Evolutionary conservation across 2,113 vertebrate genomes (phyloP).

Genomic region (Cyprinus carpio): DNA sequence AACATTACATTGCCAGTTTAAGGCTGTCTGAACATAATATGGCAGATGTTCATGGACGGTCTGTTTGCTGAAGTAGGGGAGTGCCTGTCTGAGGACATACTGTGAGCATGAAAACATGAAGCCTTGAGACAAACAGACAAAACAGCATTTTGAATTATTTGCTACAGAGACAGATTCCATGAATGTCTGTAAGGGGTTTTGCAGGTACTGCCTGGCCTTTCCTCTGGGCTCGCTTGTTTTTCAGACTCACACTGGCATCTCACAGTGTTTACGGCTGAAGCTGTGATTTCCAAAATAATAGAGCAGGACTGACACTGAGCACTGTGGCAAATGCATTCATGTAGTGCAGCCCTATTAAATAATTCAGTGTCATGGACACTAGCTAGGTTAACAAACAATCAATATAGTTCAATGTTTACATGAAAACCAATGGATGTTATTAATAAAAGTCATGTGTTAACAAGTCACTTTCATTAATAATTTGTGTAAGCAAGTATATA

Average conservation of each 20-base stretch:
- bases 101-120: slow-evolving; percentile 9
- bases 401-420: slow-evolving; percentile 27
- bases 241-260: background rate
- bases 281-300: slow-evolving; percentile 12
- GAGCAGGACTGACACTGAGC: background rate
- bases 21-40: slow-evolving; percentile 15
- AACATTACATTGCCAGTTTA: slow-evolving; percentile 40
- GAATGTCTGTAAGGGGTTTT: background rate
- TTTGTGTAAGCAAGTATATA: background rate
- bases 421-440: slow-evolving; percentile 3
- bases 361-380: slow-evolving; percentile 20
- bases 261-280: background rate
- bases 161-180: background rate
- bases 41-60: slow-evolving; percentile 32
- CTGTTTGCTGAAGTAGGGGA: slow-evolving; percentile 27
- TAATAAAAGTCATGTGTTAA: background rate
- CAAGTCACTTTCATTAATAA: background rate
- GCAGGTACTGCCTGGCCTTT: background rate
- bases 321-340: background rate
- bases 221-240: background rate
- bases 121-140: slow-evolving; percentile 16
- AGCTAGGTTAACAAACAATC: slow-evolving; percentile 13
- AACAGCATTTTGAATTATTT: slow-evolving; percentile 9
- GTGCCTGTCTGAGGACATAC: slow-evolving; percentile 17
- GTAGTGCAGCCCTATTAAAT: slow-evolving; percentile 7